Base-by-base conservation (phyloP, 2,797 vertebrate genomes). In the Eleutherodactylus coqui region DNA sequence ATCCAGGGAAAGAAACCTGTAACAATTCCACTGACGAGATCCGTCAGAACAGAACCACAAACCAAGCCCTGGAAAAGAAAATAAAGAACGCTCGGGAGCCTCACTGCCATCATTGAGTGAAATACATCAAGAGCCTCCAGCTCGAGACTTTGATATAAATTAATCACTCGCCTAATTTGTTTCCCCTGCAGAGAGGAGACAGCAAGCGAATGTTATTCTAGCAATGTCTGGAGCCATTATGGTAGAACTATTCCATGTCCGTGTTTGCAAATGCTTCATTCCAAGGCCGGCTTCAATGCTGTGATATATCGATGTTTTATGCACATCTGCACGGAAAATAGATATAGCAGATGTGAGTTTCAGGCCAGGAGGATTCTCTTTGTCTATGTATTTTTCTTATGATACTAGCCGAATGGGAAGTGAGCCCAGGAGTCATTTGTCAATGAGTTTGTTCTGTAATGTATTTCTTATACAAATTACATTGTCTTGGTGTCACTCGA, bases 121-220 rank as follows among this genome's bases (percentile, higher is more conserved):
- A 87, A 49, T 60, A 34, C 34, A 79, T 49, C 13, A 21, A 72
- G 62, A 78, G 38, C 51, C 75, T 64, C 75, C 72, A 79, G 53
- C 53, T 13, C 36, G 32, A 49, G 77, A 34, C 69, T 84, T 87
- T 79, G 76, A 87, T 87, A 90, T 91, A 90, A 94, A 95, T 95
- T 95, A 94, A 96, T 96, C 94, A 95, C 92, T 92, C 91, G 45
- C 92, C 91, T 92, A 94, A 93, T 96, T 96, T 95, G 95, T 96
- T 96, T 95, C 94, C 83, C 89, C 93, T 93, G 73, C 88, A 90
- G 90, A 91, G 93, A 77, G 94, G 89, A 93, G 94, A 94, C 93
- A 94, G 92, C 92, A 87, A 90, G 91, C 49, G 88, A 93, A 85
- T 96, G 92, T 95, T 95, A 92, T 95, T 92, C 86, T 83, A 94